Base-by-base conservation (phyloP, 2,113 vertebrate species). In the Sorex fumeus region DNA sequence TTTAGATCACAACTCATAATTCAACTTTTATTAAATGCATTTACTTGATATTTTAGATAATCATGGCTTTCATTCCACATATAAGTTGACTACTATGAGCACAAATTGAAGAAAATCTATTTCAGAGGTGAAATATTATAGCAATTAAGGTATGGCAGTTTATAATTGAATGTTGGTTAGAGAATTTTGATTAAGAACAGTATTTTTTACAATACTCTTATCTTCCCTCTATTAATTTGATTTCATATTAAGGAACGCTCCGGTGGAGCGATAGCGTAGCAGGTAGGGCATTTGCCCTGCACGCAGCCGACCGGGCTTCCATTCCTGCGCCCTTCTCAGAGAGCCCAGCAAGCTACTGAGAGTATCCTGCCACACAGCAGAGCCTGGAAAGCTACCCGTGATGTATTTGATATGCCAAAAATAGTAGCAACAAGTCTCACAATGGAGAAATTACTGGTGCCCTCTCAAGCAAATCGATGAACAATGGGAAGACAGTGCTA, bases 1-100 rank as follows among this genome's bases (percentile, higher is more conserved):
- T 36, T 60, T 66, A 47, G 60, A 62, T 69, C 91, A 27, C 19
- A 96, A 21, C 66, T 96, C 69, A 88, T 74, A 62, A 45, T 94
- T 89, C 34, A 47, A 5, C 85, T 93, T 79, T 53, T 87, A 74
- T 89, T 81, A 85, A 91, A 84, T 71, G 27, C 27, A 64, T 91
- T 95, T 13, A 18, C 66, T 57, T 72, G 7, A 13, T 70, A 80
- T 83, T 95, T 85, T 94, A 93, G 18, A 34, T 45, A 19, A 60
- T 87, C 36, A 3, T 87, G 45, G 95, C 88, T 95, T 92, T n/a
- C 15, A 69, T 32, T 32, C 16, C 64, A 66, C 27, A 28, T 66
- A 66, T 1, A 94, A 66, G 64, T 69, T 66, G 28, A n/a, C 67
- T 69, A 69, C 32, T 84, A 47, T n/a, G 34, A 87, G 47, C 47